Evolutionary conservation across 2,113 vertebrate species (phyloP).

Genomic region (Henicopernis longicauda): DNA sequence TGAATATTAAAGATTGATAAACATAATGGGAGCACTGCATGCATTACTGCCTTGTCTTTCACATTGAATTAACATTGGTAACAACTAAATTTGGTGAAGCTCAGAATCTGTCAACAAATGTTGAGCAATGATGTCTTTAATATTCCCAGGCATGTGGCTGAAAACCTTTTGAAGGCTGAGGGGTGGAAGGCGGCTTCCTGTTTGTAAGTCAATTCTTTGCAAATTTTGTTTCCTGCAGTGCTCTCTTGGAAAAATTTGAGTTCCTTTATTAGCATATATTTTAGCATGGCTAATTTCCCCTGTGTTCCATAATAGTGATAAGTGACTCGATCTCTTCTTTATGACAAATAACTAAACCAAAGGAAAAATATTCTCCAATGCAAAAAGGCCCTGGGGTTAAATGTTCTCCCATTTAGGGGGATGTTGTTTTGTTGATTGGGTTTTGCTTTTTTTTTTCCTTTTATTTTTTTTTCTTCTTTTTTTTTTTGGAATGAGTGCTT

Average conservation of each 20-base stretch:
- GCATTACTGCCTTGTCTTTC: constrained; percentile 64
- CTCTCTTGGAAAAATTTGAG: constrained; percentile 75
- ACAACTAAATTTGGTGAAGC: constrained; percentile 71
- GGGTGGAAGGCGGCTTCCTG: constrained; percentile 75
- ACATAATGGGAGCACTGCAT: constrained; percentile 63
- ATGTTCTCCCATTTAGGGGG: background rate
- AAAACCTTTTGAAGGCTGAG: constrained; percentile 78
- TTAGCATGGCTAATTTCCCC: constrained; percentile 72
- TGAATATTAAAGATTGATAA: constrained; percentile 56
- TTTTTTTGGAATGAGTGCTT: background rate
- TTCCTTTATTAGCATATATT: constrained; percentile 72
- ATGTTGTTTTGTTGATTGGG: background rate
- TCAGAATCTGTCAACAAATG: constrained; percentile 71
- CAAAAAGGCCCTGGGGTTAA: constrained; percentile 14
- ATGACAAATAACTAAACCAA: constrained; percentile 16
- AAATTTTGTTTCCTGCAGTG: constrained; percentile 74
- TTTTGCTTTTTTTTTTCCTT: background rate
- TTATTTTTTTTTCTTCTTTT: too few species aligned
- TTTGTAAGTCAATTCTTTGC: constrained; percentile 79
- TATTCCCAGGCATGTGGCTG: constrained; percentile 78
- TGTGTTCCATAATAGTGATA: constrained; percentile 57
- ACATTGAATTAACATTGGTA: constrained; percentile 55
- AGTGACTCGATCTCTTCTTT: constrained; percentile 50
- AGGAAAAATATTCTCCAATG: background rate
- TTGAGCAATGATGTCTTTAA: constrained; percentile 78